A percentile compares a stretch with the other conserved stretches of the same genome.
Evolutionary conservation across 2,888 invertebrate species (phyloP).

Genomic region (Rhingia rostrata): DNA sequence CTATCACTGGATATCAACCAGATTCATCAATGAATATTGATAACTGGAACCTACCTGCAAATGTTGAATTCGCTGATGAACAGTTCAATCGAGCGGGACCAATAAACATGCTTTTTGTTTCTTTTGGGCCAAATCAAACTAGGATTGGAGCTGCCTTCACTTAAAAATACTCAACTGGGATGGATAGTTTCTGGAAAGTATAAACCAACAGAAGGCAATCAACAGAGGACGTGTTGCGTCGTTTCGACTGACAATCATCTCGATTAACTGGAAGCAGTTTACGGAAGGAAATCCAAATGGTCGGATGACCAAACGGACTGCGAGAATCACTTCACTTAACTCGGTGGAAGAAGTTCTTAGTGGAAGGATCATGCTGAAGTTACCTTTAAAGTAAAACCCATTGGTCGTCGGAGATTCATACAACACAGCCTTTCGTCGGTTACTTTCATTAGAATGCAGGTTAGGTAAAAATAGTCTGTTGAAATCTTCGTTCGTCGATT

Average conservation of each 20-base stretch:
- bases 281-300: constrained; percentile 20
- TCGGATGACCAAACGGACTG: constrained; percentile 33
- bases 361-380: constrained; percentile 33
- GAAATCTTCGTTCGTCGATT: too few relatives aligned
- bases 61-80: too few relatives aligned
- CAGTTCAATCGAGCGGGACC: too few relatives aligned
- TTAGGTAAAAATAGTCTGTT: too few relatives aligned
- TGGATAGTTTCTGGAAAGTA: constrained; percentile 55
- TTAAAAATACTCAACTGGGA: constrained; percentile 47
- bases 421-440: constrained; percentile 34
- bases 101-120: too few relatives aligned
- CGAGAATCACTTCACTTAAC: constrained; percentile 29
- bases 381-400: constrained; percentile 40
- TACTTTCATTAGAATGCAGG: constrained; percentile 36
- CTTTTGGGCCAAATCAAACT: constrained; percentile 39
- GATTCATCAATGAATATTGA: too few relatives aligned
- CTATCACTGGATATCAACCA: too few relatives aligned
- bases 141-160: constrained; percentile 2
- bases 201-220: not conserved
- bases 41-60: too few relatives aligned
- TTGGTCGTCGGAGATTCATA: constrained; percentile 32
- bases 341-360: not conserved
- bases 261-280: constrained; percentile 27
- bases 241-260: not conserved
- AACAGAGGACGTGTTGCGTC: not conserved